Conservation (phyloP, 2,797 vertebrate genomes). For the Pempheris klunzingeri region DNA sequence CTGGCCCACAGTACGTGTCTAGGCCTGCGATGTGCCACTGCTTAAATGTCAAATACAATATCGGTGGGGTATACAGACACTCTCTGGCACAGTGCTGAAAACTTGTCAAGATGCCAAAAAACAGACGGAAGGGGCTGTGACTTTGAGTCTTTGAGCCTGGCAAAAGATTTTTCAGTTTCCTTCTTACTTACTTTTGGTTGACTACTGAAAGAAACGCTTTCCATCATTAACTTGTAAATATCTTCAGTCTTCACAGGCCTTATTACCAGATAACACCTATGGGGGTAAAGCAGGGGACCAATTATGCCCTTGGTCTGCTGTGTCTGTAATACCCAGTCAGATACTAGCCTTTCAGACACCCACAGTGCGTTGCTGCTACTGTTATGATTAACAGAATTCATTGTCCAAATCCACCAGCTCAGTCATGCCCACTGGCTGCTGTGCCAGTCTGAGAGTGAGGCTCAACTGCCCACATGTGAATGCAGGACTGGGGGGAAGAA, state of each 20-base stretch:
- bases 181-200: conserved; percentile 19
- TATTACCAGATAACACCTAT: conserved; percentile 9
- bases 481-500: not conserved
- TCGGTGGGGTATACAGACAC: conserved; percentile 40
- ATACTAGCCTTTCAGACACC: conserved; percentile 32
- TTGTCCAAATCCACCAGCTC: conserved; percentile 29
- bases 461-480: conserved; percentile 43
- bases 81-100: conserved; percentile 32
- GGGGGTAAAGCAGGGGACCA: conserved; percentile 7
- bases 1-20: conserved; percentile 42
- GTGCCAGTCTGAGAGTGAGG: conserved; percentile 16
- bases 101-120: conserved; percentile 55
- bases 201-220: conserved; percentile 21
- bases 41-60: conserved; percentile 62
- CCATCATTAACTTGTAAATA: conserved; percentile 10
- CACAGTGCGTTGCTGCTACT: conserved; percentile 21
- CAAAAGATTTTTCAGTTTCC: conserved; percentile 22
- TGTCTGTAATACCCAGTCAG: conserved; percentile 5
- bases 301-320: conserved; percentile 4
- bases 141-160: conserved; percentile 20
- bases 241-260: conserved; percentile 4
- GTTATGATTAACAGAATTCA: conserved; percentile 45
- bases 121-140: conserved; percentile 34
- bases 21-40: conserved; percentile 37
- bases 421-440: conserved; percentile 28